Base-by-base conservation (phyloP, 2,888 invertebrate species). In the Xestoiulus laeticollis region DNA sequence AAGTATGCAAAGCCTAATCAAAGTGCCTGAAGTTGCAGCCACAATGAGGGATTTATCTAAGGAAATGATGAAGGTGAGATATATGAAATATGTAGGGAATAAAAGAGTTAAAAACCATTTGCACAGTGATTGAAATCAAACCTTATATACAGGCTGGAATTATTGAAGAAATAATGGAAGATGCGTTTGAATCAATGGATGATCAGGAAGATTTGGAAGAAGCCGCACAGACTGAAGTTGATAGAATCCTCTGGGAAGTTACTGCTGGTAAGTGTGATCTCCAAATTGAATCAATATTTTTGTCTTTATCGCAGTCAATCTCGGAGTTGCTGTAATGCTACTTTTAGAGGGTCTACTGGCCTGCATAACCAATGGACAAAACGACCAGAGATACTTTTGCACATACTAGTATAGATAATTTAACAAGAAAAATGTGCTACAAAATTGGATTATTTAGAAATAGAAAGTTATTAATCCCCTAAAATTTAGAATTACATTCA, bases 131-230 rank as follows among this genome's bases (percentile, higher is more conserved):
- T n/a, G n/a, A 53, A 4, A 19, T 53, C 53, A 19, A 19, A 5
- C 53, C 16, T 19, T 53, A 4, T 53, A 33, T 19, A 26, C 30
- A 93, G 92, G 98, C 98, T 0, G 99, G 99, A 26, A 99, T 99
- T 89, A 97, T 99, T 87, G 99, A 99, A 92, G 99, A 99, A 93
- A 98, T 99, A 99, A 93, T 99, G 82, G 99, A 99, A 90, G 99
- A 99, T 91, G 98, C 98, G 44, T 96, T 99, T 95, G 98, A 98
- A 89, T 94, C 94, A 5, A 90, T 98, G 89, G 94, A 98, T 90
- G 97, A 97, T 91, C 95, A 96, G 8, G 98, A 98, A 90, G 98
- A 98, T 91, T 94, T 99, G 94, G 99, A 99, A 91, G 98, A 99
- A 90, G 97, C 96, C 90, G 99, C 98, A 6, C 97, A 98, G 92